These are phyloP conservation scores for Cheiracanthium punctorium DNA, from an alignment of 2,888 invertebrate species.

Conservation along the genomic window DNA sequence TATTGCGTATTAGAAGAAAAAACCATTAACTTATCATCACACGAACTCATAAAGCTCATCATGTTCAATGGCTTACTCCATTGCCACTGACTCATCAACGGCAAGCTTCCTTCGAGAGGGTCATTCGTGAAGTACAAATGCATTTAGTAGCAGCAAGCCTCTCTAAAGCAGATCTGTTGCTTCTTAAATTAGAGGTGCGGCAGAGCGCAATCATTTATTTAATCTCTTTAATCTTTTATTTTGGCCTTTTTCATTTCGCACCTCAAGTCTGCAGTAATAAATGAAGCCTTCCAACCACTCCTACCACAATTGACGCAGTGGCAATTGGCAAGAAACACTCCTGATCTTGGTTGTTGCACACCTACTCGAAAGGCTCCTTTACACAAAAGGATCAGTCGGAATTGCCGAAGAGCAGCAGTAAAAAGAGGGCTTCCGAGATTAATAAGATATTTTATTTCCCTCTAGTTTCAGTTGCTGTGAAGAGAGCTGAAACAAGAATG, in stretches of 20 bases:
- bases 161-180: background rate
- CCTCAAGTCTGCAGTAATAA: background rate
- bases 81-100: too few species aligned
- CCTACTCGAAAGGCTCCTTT: background rate
- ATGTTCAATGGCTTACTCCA: background rate
- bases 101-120: too few species aligned
- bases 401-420: background rate
- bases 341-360: constrained; percentile 5
- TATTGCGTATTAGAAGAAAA: too few species aligned
- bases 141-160: background rate
- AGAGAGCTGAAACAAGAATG: too few species aligned
- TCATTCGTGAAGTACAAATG: background rate
- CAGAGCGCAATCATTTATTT: background rate
- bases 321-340: background rate
- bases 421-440: background rate
- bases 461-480: too few species aligned
- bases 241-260: background rate
- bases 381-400: background rate
- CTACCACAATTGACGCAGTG: background rate
- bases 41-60: background rate
- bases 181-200: background rate
- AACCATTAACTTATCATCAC: background rate
- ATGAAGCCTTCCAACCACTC: constrained; percentile 3
- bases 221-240: constrained; percentile 12
- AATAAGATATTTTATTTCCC: background rate